Base-by-base conservation (phyloP, 2,113 vertebrate genomes). In the Herpetotheres cachinnans region DNA sequence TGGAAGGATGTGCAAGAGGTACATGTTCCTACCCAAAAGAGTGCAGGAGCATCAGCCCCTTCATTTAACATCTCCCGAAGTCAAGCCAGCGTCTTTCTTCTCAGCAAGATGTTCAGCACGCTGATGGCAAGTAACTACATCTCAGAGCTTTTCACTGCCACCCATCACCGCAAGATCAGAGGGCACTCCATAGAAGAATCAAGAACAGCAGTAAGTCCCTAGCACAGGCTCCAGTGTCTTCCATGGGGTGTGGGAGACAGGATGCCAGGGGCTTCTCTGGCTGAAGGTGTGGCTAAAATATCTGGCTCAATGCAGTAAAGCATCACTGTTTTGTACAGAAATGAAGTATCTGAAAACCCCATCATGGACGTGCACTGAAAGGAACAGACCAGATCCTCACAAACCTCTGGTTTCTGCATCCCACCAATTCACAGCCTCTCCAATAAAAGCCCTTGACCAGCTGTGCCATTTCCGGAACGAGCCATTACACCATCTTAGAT, bases 221-320 rank as follows among this genome's bases (percentile, higher is more conserved):
- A 36, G 61, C 29, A 50, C 18, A 63, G 81, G 76, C 42, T 58
- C 11, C 36, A n/a, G 63, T 2, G 3, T 17, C 81, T 40, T 27
- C 63, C n/a, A n/a, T 0, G 1, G n/a, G 46, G 20, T 15, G 26
- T 36, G 50, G 83, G 63, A n/a, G 38, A 79, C 0, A 5, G 56
- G 47, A 58, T 1, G 2, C n/a, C 54, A 40, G 38, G 46, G 54
- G 10, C n/a, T 38, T 10, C 44, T 63, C 49, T 42, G 59, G 40
- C 32, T 94, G 58, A 38, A 83, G 63, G 29, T 26, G 67, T 47
- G 66, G 52, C 55, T 73, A 3, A 69, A 91, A 93, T 10, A 83
- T 15, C 86, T 49, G 34, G 1, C 36, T 34, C 7, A 3, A 8
- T 62, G 61, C 40, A 52, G 49, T 22, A 66, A 19, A 81, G 40